Percentiles rank a stretch among this genome's conserved stretches.
Evolutionary conservation across 2,888 invertebrate species (phyloP).

Genomic region (Alviniconcha strummeri): DNA sequence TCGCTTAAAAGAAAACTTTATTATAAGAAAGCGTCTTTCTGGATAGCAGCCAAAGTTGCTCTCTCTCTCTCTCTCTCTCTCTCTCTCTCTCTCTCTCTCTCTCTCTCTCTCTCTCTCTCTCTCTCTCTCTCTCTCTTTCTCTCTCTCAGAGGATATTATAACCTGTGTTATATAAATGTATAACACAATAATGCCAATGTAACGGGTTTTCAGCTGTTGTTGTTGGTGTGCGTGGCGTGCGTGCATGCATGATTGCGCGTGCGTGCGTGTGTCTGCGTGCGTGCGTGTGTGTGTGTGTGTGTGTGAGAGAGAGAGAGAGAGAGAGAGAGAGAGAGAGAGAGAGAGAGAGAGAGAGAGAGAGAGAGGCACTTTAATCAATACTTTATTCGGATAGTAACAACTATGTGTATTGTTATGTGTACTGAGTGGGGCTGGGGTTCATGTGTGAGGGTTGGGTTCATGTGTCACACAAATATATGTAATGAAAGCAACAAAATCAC

Average conservation of each 20-base stretch:
- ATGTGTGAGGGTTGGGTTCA: background rate
- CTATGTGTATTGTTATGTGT: too few species aligned
- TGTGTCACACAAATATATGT: background rate
- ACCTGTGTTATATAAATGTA: background rate
- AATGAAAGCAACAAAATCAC: background rate
- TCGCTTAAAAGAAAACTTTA: too few species aligned
- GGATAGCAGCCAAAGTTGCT: too few species aligned
- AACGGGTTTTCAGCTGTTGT: background rate
- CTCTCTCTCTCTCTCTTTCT: conserved; percentile 1
- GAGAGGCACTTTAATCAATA: background rate
- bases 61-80: too few species aligned
- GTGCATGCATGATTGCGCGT: background rate
- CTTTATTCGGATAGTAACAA: too few species aligned
- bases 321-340: background rate
- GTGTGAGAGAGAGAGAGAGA: background rate
- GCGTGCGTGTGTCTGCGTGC: background rate
- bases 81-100: too few species aligned
- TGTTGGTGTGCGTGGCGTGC: background rate
- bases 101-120: background rate
- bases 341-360: background rate
- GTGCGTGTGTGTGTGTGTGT: background rate
- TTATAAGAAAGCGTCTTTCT: too few species aligned
- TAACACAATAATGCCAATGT: background rate
- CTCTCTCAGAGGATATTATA: background rate
- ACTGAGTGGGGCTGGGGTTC: background rate